Evolutionary conservation across 2,113 vertebrate genomes (phyloP).

Genomic region (Odocoileus hemionus): DNA sequence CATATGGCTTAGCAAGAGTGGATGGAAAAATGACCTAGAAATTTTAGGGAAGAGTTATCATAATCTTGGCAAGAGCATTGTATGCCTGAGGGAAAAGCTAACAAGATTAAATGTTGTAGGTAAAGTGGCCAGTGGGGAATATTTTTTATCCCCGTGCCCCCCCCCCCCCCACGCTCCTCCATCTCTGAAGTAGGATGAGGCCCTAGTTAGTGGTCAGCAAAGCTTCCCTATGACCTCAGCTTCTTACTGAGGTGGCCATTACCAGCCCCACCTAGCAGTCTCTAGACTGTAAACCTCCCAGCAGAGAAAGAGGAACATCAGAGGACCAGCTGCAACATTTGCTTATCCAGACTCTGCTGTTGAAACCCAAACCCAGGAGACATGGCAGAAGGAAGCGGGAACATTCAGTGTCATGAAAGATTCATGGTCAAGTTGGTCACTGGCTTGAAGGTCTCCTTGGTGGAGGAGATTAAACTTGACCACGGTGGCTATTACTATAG

Average conservation of each 20-base stretch:
- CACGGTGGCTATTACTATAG: background rate
- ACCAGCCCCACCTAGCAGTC: no score
- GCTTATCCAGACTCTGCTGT: background rate
- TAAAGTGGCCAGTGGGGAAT: background rate
- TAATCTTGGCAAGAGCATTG: background rate
- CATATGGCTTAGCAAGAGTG: background rate
- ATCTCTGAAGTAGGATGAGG: background rate
- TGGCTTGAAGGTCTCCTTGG: background rate
- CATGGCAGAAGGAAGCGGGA: background rate
- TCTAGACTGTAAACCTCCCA: background rate
- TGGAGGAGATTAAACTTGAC: background rate
- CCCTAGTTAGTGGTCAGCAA: background rate
- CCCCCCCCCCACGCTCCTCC: accelerated
- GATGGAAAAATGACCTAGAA: background rate
- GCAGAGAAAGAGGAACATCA: background rate
- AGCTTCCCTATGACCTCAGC: background rate
- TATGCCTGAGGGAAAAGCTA: background rate
- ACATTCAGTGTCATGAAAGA: background rate
- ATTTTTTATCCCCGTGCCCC: background rate
- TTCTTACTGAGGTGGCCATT: background rate
- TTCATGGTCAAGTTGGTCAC: background rate
- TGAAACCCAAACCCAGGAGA: background rate
- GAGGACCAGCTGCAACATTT: background rate
- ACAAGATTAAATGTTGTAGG: background rate
- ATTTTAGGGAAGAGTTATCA: background rate